Conservation (phyloP, 2,113 vertebrate genomes). For the Menidia beryllina region DNA sequence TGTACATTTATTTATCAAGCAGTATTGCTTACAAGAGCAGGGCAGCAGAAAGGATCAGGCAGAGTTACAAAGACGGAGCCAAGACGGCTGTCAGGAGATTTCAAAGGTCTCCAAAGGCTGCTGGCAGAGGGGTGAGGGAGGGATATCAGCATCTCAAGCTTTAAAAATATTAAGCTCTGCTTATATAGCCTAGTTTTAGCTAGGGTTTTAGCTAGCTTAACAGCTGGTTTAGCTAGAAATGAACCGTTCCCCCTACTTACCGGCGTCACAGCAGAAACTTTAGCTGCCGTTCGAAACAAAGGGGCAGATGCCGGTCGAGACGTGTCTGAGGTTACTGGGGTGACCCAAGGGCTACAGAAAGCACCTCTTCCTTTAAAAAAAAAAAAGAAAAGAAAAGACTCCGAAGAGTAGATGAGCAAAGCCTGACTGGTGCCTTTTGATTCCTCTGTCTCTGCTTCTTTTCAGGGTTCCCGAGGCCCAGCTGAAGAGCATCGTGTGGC, state of each 20-base stretch:
- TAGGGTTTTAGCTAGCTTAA: constrained; percentile 3
- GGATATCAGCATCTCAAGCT: neutral
- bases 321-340: constrained; percentile 63
- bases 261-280: constrained; percentile 70
- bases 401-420: constrained; percentile 28
- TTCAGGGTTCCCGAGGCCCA: constrained; percentile 90
- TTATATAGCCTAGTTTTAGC: neutral
- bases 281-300: constrained; percentile 77
- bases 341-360: constrained; percentile 41
- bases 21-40: neutral
- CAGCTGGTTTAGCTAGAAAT: no score
- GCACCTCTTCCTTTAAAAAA: constrained; percentile 31
- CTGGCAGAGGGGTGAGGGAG: neutral
- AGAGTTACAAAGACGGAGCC: constrained; percentile 9
- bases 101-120: no score
- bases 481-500: constrained; percentile 95
- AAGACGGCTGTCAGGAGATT: no score
- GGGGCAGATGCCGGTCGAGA: constrained; percentile 66
- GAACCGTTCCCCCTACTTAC: no score
- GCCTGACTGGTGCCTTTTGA: constrained; percentile 15
- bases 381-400: no score
- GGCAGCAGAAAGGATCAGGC: constrained; percentile 12
- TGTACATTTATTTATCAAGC: constrained; percentile 2
- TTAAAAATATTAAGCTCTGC: neutral
- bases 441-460: constrained; percentile 41